Conservation (phyloP, 2,113 vertebrate genomes). For the Spheniscus mendiculus region DNA sequence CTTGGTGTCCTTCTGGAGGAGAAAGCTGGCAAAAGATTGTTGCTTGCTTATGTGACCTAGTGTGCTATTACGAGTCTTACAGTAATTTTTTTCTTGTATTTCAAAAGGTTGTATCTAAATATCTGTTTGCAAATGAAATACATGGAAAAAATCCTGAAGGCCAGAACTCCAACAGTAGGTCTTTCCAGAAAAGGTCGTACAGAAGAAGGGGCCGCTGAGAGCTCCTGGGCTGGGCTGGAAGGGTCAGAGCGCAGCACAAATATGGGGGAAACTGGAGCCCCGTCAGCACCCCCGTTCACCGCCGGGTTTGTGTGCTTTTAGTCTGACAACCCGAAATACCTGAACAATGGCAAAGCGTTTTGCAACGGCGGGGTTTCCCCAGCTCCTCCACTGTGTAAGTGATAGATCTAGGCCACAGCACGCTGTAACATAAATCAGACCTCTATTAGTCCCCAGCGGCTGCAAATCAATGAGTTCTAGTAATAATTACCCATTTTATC, state of each 20-base stretch:
- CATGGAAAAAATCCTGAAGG: neutral
- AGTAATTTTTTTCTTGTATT: neutral
- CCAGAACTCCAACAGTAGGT: neutral
- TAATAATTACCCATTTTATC: slow-evolving; percentile 9
- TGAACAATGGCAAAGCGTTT: neutral
- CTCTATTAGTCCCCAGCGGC: neutral
- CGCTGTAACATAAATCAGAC: neutral
- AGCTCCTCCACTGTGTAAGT: neutral
- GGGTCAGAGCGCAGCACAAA: neutral
- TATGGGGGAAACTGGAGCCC: neutral
- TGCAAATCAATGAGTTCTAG: neutral
- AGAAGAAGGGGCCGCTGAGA: neutral
- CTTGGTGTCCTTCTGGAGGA: neutral
- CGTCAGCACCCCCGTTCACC: neutral
- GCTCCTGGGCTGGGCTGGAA: neutral
- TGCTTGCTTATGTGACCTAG: neutral
- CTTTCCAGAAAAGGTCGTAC: neutral
- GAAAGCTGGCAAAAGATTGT: neutral
- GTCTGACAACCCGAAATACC: neutral
- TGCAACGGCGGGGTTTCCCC: neutral
- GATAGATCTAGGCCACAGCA: neutral
- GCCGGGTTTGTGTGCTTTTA: neutral
- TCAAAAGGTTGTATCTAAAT: neutral
- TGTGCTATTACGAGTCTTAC: neutral
- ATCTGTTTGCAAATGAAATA: neutral